Conservation (phyloP, 2,797 vertebrate species). For the Scolopax bukidnonensis region DNA sequence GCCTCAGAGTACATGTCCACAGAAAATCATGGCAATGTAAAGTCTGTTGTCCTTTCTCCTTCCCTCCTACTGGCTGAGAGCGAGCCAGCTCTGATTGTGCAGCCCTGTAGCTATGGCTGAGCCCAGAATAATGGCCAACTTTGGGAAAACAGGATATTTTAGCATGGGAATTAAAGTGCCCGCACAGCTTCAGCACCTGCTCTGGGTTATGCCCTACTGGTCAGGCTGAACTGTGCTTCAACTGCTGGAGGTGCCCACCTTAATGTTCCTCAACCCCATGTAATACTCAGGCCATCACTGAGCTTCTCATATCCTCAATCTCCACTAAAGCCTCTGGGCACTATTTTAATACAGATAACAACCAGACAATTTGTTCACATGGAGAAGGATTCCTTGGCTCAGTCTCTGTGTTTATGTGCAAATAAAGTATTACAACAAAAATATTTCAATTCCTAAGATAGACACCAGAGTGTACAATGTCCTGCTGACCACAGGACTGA, state of each 20-base stretch:
- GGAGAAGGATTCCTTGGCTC: neutral
- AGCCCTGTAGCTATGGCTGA: neutral
- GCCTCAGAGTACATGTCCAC: neutral
- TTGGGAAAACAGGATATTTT: neutral
- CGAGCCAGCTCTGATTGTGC: neutral
- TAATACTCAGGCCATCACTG: neutral
- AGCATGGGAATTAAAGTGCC: neutral
- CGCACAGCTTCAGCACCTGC: neutral
- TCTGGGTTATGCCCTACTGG: neutral
- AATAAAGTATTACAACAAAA: neutral
- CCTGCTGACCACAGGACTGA: neutral
- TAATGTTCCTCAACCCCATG: neutral
- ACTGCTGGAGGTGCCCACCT: fast-evolving
- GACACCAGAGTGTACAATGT: fast-evolving
- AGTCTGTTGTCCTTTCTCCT: neutral
- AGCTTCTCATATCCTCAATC: neutral
- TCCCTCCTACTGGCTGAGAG: fast-evolving
- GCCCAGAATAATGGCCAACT: neutral
- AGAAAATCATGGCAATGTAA: neutral
- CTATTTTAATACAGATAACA: neutral
- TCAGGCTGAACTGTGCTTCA: neutral
- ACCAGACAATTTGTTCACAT: neutral
- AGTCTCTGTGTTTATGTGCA: neutral
- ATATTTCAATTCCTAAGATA: neutral
- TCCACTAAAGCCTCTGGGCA: neutral